Conservation (phyloP, 2,888 invertebrate genomes). For the Synanthedon andrenaeformis region DNA sequence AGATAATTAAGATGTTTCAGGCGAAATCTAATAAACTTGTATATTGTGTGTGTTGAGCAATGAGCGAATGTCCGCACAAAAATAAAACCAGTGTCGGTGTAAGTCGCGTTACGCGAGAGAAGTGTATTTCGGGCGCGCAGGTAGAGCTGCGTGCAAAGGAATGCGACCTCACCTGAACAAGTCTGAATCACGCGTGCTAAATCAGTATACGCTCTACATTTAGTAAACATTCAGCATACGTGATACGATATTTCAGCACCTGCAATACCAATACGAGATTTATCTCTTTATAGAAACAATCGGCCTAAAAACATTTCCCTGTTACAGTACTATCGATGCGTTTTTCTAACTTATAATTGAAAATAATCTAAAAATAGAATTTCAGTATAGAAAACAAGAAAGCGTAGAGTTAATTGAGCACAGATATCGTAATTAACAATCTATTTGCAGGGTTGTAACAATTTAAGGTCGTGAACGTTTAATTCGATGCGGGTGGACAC, state of each 20-base stretch:
- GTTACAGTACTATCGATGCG: too few relatives aligned
- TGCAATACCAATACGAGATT: background rate
- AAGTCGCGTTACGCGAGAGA: constrained; percentile 34
- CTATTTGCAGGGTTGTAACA: constrained; percentile 51
- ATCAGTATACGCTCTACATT: constrained; percentile 51
- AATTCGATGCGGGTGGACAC: constrained; percentile 45
- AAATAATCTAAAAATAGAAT: too few relatives aligned
- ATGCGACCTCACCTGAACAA: constrained; percentile 67
- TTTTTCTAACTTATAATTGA: too few relatives aligned
- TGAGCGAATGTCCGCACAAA: constrained; percentile 27
- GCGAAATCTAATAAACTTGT: too few relatives aligned
- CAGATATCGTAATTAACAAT: constrained; percentile 44
- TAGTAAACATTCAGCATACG: background rate
- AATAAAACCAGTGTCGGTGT: constrained; percentile 30
- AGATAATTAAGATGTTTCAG: too few relatives aligned
- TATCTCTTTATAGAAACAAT: too few relatives aligned
- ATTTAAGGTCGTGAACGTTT: constrained; percentile 59
- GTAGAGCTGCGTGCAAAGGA: constrained; percentile 55
- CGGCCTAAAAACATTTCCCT: too few relatives aligned
- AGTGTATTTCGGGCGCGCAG: constrained; percentile 64
- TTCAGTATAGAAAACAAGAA: too few relatives aligned
- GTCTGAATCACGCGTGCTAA: constrained; percentile 63
- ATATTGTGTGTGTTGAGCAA: constrained; percentile 12
- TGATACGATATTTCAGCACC: background rate
- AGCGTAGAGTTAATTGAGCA: too few relatives aligned